Evolutionary conservation across 2,113 vertebrate genomes (phyloP), one percentile per base, ranked within the genome.

Genomic region (Lontra canadensis): DNA sequence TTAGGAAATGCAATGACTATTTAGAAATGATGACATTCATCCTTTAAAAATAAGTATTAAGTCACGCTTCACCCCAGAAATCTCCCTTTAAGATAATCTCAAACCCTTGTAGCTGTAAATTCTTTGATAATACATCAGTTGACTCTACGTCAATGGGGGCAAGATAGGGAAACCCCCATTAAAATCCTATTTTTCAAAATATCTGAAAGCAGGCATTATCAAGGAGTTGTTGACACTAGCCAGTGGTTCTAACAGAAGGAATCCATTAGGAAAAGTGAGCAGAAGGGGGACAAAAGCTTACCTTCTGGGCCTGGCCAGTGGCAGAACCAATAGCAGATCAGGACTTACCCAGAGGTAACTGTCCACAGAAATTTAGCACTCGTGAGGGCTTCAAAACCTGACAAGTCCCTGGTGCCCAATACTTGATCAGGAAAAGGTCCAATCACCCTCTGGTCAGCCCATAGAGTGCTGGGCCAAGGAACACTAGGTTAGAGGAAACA

Each of bases 21-120:
- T 85, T 78, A 55, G n/a, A 86, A 69, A 55, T 34, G 85, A 71
- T 63, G 57, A 73, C 2, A 9, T 71, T 31, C 82, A 39, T 31
- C 74, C 90, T 92, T 93, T 67, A 87, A 97, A 97, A 89, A 93
- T 88, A 80, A 92, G 49, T 23, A 63, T 34, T 25, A 88, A 57
- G 65, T 82, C 71, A 44, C 47, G 6, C 59, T 94, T 55, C 20
- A 83, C 79, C 25, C 12, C 42, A 7, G 78, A 87, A 80, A 79
- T 84, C 79, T 92, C 65, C 76, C 57, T 69, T 71, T 57, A 87
- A 89, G 69, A 84, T 63, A 76, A 67, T 34, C 69, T 69, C 20
- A 76, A 89, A 39, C 7, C 13, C 59, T 83, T 39, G 21, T 3
- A 44, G n/a, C n/a, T 97, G 0, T 63, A 57, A 78, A 83, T 71